Evolutionary conservation across 2,797 vertebrate genomes (phyloP), one percentile per base, ranked within the genome.

Genomic region (Thaleichthys pacificus): DNA sequence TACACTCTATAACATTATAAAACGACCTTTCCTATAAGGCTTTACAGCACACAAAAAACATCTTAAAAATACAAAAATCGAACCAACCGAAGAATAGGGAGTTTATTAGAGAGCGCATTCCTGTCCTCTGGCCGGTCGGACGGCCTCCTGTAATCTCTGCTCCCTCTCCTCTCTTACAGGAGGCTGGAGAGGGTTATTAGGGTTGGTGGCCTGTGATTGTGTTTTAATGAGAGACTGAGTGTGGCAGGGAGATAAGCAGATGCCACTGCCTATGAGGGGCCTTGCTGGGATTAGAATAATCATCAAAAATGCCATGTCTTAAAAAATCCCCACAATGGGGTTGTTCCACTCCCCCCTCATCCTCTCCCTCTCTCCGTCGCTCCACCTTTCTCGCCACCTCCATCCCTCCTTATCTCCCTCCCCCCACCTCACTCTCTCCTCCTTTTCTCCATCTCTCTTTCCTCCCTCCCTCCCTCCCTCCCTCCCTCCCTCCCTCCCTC

Each of bases 151-250:
- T 56, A 12, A 24, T 57, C 26, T 30, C 51, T 12, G 9, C 11
- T 54, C 19, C 38, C 26, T n/a, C 24, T 30, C 21, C 61, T 51
- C 70, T 87, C 89, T 88, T 76, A 89, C 85, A 89, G 72, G 80
- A 89, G 82, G 91, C 92, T 91, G 93, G 92, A 92, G 90, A 93
- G 91, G 93, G 95, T 94, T 95, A 95, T 95, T 95, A 92, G 94
- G 94, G 92, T 93, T 93, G 91, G 91, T 91, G 93, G 92, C 90
- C 92, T 95, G 92, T 93, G 93, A 95, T 95, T 95, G 94, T 92
- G 89, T 94, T 95, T 96, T 96, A 97, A 96, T 95, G 94, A 96
- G 93, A 93, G 77, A 83, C 94, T n/a, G 72, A 95, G 92, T 97
- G 95, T 84, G 74, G 78, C 81, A 81, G 82, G 21, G 85, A 93